Percentiles rank a stretch among this genome's conserved stretches.
phyloP scores from a whole-genome alignment of 2,797 vertebrate genomes.

The Tinamus major region DNA sequence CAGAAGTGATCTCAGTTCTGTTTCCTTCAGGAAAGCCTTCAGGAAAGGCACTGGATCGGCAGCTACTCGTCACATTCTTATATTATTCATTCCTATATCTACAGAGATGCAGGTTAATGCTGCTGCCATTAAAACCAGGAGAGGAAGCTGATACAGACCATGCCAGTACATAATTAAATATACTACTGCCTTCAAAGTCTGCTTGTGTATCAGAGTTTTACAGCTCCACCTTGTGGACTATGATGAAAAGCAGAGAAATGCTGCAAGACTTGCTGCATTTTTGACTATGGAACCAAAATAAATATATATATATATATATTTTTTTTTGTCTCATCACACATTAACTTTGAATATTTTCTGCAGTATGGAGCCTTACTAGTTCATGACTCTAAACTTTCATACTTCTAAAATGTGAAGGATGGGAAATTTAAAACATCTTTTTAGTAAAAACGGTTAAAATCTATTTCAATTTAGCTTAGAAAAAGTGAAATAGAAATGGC shows the following conservation, averaged over 20 bases:
- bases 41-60: neutral
- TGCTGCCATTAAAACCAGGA: neutral
- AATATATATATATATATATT: neutral
- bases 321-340: neutral
- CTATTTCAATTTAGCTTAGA: neutral
- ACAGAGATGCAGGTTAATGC: neutral
- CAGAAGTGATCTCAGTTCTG: neutral
- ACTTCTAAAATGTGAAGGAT: neutral
- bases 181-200: neutral
- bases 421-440: neutral
- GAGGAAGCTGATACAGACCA: neutral
- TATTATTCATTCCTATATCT: neutral
- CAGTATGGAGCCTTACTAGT: neutral
- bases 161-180: neutral
- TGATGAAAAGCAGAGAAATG: neutral
- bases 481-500: neutral
- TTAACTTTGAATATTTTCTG: neutral
- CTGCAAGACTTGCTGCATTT: neutral
- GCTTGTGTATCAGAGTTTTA: neutral
- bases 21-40: neutral
- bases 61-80: neutral
- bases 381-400: neutral
- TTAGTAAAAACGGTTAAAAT: neutral
- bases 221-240: conserved; percentile 57
- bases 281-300: neutral